These are phyloP conservation scores for Siphamia tubifer DNA, from an alignment of 2,113 vertebrate genomes.

Conservation along the genomic window DNA sequence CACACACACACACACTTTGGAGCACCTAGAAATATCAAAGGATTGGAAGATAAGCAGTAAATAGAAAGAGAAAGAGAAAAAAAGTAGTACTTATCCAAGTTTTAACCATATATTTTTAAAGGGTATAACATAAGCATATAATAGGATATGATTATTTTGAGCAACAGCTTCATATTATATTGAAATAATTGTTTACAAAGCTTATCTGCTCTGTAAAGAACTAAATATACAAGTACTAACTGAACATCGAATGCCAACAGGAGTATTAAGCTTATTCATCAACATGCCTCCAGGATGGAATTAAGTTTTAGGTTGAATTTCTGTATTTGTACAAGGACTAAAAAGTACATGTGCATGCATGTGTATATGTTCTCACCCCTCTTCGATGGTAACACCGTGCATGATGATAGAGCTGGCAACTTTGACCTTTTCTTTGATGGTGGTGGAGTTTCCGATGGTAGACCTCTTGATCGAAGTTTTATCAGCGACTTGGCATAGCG, in stretches of 20 bases:
- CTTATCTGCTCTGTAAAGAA: constrained; percentile 5
- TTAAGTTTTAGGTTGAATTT: background rate
- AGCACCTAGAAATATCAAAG: background rate
- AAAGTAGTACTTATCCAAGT: too few species aligned
- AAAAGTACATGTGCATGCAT: constrained; percentile 13
- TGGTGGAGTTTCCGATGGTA: constrained; percentile 85
- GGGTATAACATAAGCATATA: too few species aligned
- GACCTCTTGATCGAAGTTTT: constrained; percentile 94
- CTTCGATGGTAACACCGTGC: constrained; percentile 93
- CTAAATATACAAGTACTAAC: constrained; percentile 10
- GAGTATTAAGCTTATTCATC: constrained; percentile 13
- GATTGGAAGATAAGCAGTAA: background rate
- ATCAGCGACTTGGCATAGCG: constrained; percentile 87
- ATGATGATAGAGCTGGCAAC: constrained; percentile 95
- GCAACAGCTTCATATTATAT: background rate
- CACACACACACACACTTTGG: background rate
- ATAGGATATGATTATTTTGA: too few species aligned
- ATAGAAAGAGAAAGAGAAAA: too few species aligned
- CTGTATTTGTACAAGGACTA: background rate
- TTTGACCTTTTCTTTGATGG: constrained; percentile 90
- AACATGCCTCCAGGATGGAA: constrained; percentile 35
- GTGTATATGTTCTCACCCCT: constrained; percentile 84
- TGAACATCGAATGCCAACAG: background rate
- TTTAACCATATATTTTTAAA: too few species aligned
- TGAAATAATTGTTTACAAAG: constrained; percentile 16